Evolutionary conservation across 2,113 vertebrate genomes (phyloP).

Genomic region (Ceuthmochares aereus): DNA sequence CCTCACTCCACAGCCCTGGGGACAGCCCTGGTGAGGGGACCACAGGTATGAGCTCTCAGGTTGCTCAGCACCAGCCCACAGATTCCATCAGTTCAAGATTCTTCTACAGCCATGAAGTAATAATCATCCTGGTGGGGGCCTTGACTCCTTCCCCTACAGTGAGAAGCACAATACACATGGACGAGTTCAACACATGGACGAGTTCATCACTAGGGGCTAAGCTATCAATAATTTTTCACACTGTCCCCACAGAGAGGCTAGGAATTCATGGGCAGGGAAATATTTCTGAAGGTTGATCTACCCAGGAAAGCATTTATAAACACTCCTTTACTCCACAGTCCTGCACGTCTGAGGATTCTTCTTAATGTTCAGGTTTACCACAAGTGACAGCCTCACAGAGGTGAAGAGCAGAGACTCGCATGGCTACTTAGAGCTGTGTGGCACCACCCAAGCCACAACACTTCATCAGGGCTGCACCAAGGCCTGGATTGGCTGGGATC

Average conservation of each 20-base stretch:
- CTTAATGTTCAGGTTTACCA: fast-evolving
- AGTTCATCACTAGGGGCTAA: not conserved
- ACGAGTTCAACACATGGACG: not conserved
- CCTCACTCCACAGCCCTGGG: not conserved
- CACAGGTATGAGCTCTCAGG: not conserved
- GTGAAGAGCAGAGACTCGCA: fast-evolving
- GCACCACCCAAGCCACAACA: not conserved
- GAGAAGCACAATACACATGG: not conserved
- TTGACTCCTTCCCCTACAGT: not conserved
- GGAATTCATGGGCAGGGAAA: too few relatives aligned
- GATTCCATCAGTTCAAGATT: not conserved
- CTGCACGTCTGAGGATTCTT: fast-evolving
- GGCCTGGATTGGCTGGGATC: not conserved
- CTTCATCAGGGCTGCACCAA: not conserved
- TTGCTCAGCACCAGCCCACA: slow-evolving; percentile 15
- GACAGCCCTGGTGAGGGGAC: not conserved
- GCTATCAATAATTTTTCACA: not conserved
- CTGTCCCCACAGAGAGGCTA: not conserved
- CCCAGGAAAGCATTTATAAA: not conserved
- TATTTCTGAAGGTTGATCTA: not conserved
- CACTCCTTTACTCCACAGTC: not conserved
- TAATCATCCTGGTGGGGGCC: not conserved
- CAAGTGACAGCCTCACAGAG: fast-evolving
- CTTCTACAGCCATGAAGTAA: slow-evolving; percentile 1
- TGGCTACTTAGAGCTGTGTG: not conserved